phyloP scores from a whole-genome alignment of 2,113 vertebrate genomes.

The Dolichallabes microphthalmus region DNA sequence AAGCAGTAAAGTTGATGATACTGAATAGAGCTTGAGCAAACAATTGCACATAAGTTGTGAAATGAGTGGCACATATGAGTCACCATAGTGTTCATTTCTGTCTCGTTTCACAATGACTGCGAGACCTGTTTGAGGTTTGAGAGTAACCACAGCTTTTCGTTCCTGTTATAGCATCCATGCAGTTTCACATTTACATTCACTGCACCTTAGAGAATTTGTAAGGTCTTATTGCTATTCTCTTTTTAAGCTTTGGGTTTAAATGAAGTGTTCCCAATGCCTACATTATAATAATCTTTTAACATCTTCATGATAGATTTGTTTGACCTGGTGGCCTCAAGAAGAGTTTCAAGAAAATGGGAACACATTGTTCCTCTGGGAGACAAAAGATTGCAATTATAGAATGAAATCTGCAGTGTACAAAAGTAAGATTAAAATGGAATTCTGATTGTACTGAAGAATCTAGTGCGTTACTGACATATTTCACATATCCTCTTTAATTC shows the following conservation, averaged over 20 bases:
- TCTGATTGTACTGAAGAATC: not conserved
- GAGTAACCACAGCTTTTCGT: slow-evolving; percentile 16
- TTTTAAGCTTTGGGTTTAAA: not conserved
- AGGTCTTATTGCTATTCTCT: not conserved
- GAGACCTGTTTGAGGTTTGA: slow-evolving; percentile 31
- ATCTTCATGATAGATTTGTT: slow-evolving; percentile 2
- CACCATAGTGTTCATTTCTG: slow-evolving; percentile 21
- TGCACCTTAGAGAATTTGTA: not conserved
- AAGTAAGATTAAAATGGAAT: not conserved
- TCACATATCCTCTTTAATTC: not conserved
- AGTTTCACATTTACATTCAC: slow-evolving; percentile 10
- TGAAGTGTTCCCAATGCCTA: not conserved
- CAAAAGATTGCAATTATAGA: slow-evolving; percentile 20
- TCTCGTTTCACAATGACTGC: slow-evolving; percentile 35
- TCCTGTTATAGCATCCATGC: not conserved
- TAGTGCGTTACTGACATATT: not conserved
- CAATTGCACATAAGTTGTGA: not conserved
- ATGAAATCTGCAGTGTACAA: not conserved
- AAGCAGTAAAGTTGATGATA: not conserved
- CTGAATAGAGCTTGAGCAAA: not conserved
- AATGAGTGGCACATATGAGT: slow-evolving; percentile 15
- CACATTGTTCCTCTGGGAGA: not conserved
- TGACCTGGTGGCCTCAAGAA: not conserved
- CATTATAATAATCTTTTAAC: slow-evolving; percentile 8
- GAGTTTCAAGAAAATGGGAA: not conserved